Base-by-base conservation (phyloP, 2,888 invertebrate species). In the Aphrophora alni region DNA sequence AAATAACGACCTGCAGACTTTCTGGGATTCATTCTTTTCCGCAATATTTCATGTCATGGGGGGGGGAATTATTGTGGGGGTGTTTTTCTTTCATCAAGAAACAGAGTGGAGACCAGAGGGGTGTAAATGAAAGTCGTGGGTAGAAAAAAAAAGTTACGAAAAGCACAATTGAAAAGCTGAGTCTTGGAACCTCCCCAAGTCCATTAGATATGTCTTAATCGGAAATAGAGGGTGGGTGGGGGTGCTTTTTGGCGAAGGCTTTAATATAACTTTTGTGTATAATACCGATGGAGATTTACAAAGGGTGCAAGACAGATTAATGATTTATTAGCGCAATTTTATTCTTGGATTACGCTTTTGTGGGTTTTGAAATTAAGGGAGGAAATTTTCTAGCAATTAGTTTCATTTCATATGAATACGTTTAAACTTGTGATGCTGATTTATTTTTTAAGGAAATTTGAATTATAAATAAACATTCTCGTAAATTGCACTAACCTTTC, bases 111-210 rank as follows among this genome's bases (percentile, higher is more conserved):
- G 5, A 59, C 21, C 59, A 59, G 59, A 59, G 21, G 59, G 59
- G 59, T 59, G 59, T 5, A 59, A 59, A 59, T 59, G 59, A 59
- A 59, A 59, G 59, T 21, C n/a, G 59, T n/a, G 21, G 14, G 44
- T 5, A 33, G 33, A 8, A 33, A 33, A 44, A 44, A 44, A 59
- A 59, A n/a, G 59, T 59, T 59, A 21, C 59, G 59, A 59, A 59
- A 59, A 59, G 59, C 59, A 59, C 59, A 59, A 59, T 59, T 59
- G 59, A 59, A 44, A 59, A 59, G 59, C 59, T 7, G 59, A 59
- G 59, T 21, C 59, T 59, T 21, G n/a, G 21, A 59, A 21, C 59
- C 14, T 59, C 59, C 59, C 59, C 59, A 14, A 14, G 21, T 59
- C 59, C 59, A 59, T 59, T 59, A 59, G 59, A 59, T 59, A 21